Base-by-base conservation (phyloP, 2,888 invertebrate genomes). In the Mythimna albipuncta region DNA sequence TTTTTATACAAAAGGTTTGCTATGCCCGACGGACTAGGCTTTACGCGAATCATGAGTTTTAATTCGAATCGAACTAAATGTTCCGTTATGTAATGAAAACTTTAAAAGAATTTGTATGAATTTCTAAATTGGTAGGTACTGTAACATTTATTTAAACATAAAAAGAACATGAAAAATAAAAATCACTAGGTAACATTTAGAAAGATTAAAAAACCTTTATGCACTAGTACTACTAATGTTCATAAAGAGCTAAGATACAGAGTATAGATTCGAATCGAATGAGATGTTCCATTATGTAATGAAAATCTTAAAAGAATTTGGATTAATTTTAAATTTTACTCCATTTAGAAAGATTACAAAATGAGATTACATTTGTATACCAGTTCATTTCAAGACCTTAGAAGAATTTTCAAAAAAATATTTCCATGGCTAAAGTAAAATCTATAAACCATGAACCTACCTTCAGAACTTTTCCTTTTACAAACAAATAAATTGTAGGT, bases 1-100 rank as follows among this genome's bases (percentile, higher is more conserved):
- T 59, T 69, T 80, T 78, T 75, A 52, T 63, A 78, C 62, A 76
- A 81, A 81, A 71, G 72, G 57, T 64, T 65, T 41, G 77, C 52
- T 54, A 79, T 81, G 82, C 81, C 58, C 79, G 73, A 62, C 64
- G 63, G 68, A 52, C 16, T 76, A 47, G 32, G 55, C 70, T 77
- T 75, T 77, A 64, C 73, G 66, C 41, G 52, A 69, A 71, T 57
- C 47, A 21, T 63, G 64, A 62, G 19, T 67, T 74, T 67, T 54
- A 52, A 63, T 70, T 59, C 21, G 1, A 26, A 19, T 13, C 11
- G 32, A 58, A 32, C 55, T 13, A 59, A 16, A 50, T 38, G 9
- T 16, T 32, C 4, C 54, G 50, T 70, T 75, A 26, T 47, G 54
- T 73, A 68, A 73, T 21, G 26, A n/a, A 26, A 41, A 19, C 7